A percentile compares a stretch with the other conserved stretches of the same genome.
Evolutionary conservation across 2,888 invertebrate genomes (phyloP).

Genomic region (Lepidochrysops patricia): DNA sequence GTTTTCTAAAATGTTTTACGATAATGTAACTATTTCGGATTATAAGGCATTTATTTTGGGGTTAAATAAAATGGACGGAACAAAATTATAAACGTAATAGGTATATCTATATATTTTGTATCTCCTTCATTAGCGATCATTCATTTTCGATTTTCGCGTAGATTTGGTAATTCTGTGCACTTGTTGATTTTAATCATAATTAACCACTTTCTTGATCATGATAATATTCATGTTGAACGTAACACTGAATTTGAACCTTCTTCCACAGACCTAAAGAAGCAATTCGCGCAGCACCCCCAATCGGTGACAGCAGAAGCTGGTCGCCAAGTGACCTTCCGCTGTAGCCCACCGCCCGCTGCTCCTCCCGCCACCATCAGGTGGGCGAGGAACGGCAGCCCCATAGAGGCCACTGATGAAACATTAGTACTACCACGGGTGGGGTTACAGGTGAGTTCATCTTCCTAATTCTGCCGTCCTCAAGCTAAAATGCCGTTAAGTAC

Average conservation of each 20-base stretch:
- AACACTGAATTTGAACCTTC: neutral
- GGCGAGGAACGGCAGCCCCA: constrained; percentile 82
- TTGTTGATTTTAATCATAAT: too few species aligned
- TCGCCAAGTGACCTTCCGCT: constrained; percentile 86
- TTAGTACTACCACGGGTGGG: constrained; percentile 89
- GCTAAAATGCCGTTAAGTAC: too few species aligned
- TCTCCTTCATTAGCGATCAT: too few species aligned
- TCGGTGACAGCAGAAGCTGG: constrained; percentile 87
- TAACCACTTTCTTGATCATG: too few species aligned
- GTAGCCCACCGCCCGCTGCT: constrained; percentile 89
- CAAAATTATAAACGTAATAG: too few species aligned
- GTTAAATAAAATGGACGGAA: too few species aligned
- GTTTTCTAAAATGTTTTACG: neutral
- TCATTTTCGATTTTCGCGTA: too few species aligned
- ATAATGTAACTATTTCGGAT: neutral
- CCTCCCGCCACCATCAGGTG: constrained; percentile 90
- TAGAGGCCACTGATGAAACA: constrained; percentile 87
- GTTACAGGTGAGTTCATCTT: constrained; percentile 58
- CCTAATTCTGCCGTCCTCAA: too few species aligned
- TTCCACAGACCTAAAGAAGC: constrained; percentile 86
- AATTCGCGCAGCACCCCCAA: constrained; percentile 89
- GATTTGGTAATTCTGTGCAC: too few species aligned
- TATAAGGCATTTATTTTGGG: neutral
- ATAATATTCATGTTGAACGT: too few species aligned
- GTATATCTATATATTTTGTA: too few species aligned